phyloP scores from a whole-genome alignment of 2,113 vertebrate genomes.

The Zootoca vivipara region DNA sequence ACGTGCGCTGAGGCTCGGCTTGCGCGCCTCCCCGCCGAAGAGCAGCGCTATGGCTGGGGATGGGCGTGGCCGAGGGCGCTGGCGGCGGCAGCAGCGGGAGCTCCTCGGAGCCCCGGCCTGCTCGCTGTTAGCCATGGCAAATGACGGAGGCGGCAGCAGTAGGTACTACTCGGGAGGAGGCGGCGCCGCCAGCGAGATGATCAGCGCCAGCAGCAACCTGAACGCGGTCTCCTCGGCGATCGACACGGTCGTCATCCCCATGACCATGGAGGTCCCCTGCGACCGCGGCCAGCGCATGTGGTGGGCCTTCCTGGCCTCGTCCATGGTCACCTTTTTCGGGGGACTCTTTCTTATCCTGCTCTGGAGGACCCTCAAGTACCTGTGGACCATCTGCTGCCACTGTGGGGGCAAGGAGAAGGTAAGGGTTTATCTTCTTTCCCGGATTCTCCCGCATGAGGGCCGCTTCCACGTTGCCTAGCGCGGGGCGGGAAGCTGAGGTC shows the following conservation, averaged over 20 bases:
- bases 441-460: accelerated
- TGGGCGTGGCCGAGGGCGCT: slow-evolving; percentile 83
- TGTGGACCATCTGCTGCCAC: slow-evolving; percentile 99
- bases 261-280: slow-evolving; percentile 91
- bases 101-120: slow-evolving; percentile 78
- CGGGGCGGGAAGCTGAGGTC: no score
- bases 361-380: slow-evolving; percentile 96
- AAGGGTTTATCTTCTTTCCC: slow-evolving; percentile 45
- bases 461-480: background rate
- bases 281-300: slow-evolving; percentile 97
- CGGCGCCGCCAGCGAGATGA: slow-evolving; percentile 85
- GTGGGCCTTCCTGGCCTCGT: slow-evolving; percentile 98
- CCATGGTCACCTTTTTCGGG: slow-evolving; percentile 99
- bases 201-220: slow-evolving; percentile 82
- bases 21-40: background rate
- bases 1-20: slow-evolving; percentile 43
- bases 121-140: slow-evolving; percentile 85
- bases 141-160: slow-evolving; percentile 78
- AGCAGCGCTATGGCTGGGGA: slow-evolving; percentile 84
- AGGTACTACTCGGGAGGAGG: slow-evolving; percentile 59
- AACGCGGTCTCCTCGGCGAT: slow-evolving; percentile 85
- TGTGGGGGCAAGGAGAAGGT: slow-evolving; percentile 96
- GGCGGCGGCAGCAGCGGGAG: slow-evolving; percentile 80
- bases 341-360: slow-evolving; percentile 98
- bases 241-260: slow-evolving; percentile 91